Conservation (phyloP, 2,797 vertebrate genomes). For the Pipistrellus pipistrellus region DNA sequence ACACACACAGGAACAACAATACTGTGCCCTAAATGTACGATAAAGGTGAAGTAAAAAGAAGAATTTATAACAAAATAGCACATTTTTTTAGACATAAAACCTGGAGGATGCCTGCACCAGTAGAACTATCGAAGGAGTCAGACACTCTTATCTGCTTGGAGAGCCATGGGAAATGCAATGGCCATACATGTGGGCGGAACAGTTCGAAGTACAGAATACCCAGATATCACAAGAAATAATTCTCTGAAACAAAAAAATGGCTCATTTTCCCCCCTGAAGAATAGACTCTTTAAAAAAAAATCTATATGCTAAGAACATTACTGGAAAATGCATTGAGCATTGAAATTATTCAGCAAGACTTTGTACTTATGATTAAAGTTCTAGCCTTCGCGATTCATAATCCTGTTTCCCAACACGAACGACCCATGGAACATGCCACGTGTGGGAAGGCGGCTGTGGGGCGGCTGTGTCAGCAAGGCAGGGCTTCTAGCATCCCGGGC, state of each 20-base stretch:
- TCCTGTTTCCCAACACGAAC: neutral
- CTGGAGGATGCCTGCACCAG: neutral
- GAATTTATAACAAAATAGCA: neutral
- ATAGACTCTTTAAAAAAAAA: neutral
- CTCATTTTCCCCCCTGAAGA: neutral
- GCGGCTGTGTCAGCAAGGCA: neutral
- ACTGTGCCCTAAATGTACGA: neutral
- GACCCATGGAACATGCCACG: slow-evolving; percentile 6
- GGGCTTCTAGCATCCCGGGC: neutral
- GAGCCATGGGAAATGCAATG: neutral
- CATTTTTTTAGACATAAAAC: slow-evolving; percentile 25
- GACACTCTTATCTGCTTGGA: neutral
- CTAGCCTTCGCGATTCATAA: neutral
- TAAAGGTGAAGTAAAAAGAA: neutral
- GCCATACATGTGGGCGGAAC: neutral
- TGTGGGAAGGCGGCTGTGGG: neutral
- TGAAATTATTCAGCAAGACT: neutral
- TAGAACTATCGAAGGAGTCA: neutral
- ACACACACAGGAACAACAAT: neutral
- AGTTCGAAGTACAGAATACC: neutral
- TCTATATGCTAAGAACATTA: neutral
- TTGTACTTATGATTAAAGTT: neutral
- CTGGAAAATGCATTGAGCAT: neutral
- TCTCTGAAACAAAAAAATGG: slow-evolving; percentile 21
- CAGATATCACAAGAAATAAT: neutral